Evolutionary conservation across 2,113 vertebrate genomes (phyloP).

Genomic region (Puma concolor): DNA sequence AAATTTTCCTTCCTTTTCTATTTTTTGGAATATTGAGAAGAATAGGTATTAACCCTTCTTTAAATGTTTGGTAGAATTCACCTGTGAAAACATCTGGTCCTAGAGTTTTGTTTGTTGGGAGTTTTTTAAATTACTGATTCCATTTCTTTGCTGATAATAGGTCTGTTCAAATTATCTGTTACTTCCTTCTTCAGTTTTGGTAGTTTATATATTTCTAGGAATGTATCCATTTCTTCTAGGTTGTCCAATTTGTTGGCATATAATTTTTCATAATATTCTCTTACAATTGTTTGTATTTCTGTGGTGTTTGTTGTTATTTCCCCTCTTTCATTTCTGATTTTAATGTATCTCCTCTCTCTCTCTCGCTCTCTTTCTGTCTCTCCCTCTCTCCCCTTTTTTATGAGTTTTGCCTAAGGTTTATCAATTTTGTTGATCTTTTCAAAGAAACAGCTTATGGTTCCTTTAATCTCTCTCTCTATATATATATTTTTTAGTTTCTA

Average conservation of each 20-base stretch:
- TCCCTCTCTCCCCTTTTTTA: neutral
- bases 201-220: neutral
- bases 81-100: neutral
- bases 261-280: neutral
- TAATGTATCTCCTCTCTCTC: neutral
- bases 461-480: neutral
- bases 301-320: neutral
- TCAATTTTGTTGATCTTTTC: neutral
- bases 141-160: neutral
- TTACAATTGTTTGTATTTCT: neutral
- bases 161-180: neutral
- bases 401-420: neutral
- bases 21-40: neutral
- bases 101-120: neutral
- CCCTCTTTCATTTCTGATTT: neutral
- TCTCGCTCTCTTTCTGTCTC: neutral
- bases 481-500: neutral
- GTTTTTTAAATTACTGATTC: neutral
- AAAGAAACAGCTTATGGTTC: neutral
- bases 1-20: neutral
- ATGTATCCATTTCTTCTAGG: neutral
- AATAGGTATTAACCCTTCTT: neutral
- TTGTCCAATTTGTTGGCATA: neutral
- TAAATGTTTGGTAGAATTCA: neutral
- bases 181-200: neutral